phyloP scores from a whole-genome alignment of 1,140 invertebrate genomes.

The Drepana arcuata region DNA sequence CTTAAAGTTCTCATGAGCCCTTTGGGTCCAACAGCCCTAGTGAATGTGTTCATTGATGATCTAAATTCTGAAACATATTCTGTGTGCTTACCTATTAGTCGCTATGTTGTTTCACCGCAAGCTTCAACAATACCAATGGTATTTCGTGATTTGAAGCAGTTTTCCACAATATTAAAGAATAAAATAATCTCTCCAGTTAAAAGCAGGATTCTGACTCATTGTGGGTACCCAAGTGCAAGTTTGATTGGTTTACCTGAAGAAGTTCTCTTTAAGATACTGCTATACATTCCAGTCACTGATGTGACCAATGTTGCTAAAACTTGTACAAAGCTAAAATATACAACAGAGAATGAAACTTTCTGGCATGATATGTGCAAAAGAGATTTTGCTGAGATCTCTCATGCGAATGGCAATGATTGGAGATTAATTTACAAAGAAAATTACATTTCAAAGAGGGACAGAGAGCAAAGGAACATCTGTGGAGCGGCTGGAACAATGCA shows the following conservation, averaged over 20 bases:
- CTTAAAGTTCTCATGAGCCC: conserved; percentile 44
- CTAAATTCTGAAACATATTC: conserved; percentile 42
- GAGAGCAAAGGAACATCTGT: conserved; percentile 15
- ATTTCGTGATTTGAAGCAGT: conserved; percentile 44
- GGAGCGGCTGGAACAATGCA: conserved; percentile 22
- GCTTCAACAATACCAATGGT: conserved; percentile 40
- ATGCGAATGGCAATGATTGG: conserved; percentile 24
- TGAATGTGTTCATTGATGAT: conserved; percentile 42
- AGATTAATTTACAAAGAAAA: conserved; percentile 24
- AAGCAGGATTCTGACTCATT: conserved; percentile 41
- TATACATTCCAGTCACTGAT: conserved; percentile 29
- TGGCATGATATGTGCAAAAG: conserved; percentile 45
- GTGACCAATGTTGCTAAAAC: conserved; percentile 35
- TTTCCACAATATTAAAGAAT: conserved; percentile 40
- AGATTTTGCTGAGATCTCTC: conserved; percentile 28
- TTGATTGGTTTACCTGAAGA: conserved; percentile 58
- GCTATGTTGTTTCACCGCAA: conserved; percentile 39
- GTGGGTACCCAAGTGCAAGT: conserved; percentile 52
- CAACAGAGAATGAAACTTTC: conserved; percentile 31
- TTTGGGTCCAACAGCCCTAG: conserved; percentile 27
- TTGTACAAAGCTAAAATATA: conserved; percentile 30
- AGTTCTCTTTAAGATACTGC: conserved; percentile 36
- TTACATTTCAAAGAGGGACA: conserved; percentile 3
- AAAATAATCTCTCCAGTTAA: conserved; percentile 42
- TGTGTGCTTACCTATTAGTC: conserved; percentile 37